Conservation (phyloP, 2,113 vertebrate genomes). For the Paedocypris sp. region DNA sequence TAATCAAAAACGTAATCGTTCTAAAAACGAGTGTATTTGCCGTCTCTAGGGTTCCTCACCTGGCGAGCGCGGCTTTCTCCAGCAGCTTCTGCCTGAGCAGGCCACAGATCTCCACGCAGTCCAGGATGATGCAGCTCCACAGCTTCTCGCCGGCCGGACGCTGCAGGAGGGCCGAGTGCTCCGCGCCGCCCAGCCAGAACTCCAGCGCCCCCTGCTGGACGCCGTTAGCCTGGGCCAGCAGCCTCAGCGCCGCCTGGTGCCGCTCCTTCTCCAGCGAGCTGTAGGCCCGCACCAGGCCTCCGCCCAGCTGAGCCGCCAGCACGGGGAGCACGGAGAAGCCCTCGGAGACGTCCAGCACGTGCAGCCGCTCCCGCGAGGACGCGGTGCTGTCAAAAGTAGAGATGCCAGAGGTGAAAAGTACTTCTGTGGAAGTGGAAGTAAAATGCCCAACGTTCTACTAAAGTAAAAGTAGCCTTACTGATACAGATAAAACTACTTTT, state of each 20-base stretch:
- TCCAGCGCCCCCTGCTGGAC: conserved; percentile 71
- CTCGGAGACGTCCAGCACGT: conserved; percentile 87
- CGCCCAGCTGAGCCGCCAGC: conserved; percentile 73
- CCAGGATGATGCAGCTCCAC: conserved; percentile 91
- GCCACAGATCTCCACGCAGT: conserved; percentile 88
- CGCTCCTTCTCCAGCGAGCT: conserved; percentile 87
- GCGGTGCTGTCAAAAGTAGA: too few species aligned
- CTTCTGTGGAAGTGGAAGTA: too few species aligned
- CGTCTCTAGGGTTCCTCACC: background rate
- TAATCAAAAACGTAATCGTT: too few species aligned
- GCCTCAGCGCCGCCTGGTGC: conserved; percentile 69
- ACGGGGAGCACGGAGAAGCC: conserved; percentile 88
- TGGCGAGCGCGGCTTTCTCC: conserved; percentile 85
- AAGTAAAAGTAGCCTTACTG: too few species aligned
- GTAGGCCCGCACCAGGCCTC: conserved; percentile 68
- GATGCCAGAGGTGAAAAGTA: too few species aligned
- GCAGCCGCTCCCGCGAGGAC: too few species aligned
- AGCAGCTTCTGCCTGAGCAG: conserved; percentile 90
- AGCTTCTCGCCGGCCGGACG: conserved; percentile 80
- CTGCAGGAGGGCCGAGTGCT: conserved; percentile 74
- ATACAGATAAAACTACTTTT: too few species aligned
- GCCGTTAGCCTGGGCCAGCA: conserved; percentile 67
- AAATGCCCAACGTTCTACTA: too few species aligned
- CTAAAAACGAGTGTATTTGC: too few species aligned
- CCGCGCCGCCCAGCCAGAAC: conserved; percentile 82